Base-by-base conservation (phyloP, 2,113 vertebrate species). In the Rhadina sibilatrix region DNA sequence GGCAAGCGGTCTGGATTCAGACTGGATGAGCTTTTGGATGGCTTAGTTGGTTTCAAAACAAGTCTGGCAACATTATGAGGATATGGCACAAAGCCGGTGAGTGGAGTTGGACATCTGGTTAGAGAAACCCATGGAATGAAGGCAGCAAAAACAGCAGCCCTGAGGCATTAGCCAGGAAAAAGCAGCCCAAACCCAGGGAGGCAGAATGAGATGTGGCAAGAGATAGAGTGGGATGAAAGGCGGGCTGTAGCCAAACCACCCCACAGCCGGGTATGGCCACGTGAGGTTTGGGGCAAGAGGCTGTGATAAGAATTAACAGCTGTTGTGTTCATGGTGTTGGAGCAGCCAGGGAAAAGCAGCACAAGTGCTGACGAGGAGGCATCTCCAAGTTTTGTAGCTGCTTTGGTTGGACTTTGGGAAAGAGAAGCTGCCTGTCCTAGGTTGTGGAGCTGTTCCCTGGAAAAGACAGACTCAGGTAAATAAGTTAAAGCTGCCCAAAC, bases 71-170 rank as follows among this genome's bases (percentile, higher is more conserved):
- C 2, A 0, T 60, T 35, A 47, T 28, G 74, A 87, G 90, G 89
- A 46, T 78, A 5, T 13, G 78, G 78, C 93, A 72, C n/a, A 42
- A 76, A 65, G 87, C 91, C 81, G 87, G 59, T 0, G 49, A 85
- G 61, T 37, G 59, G 85, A 82, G 60, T 61, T 84, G 93, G 93
- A 89, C 83, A 85, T 91, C 91, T 96, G 95, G 70, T 87, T 93
- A 57, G 81, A 82, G 86, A 78, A 52, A 76, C 52, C 71, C 31
- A 3, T 64, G 91, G 76, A 91, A 89, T 16, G 69, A 89, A 87
- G 84, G 78, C 74, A 93, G 83, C 65, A 65, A 84, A 91, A 94
- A 24, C 84, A 80, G 74, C 87, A 95, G 90, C 93, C 92, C 71
- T n/a, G 84, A 83, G 85, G 95, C 10, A 2, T 76, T n/a, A 82